phyloP scores from a whole-genome alignment of 1,140 invertebrate genomes.

The Solenopsis fugax region DNA sequence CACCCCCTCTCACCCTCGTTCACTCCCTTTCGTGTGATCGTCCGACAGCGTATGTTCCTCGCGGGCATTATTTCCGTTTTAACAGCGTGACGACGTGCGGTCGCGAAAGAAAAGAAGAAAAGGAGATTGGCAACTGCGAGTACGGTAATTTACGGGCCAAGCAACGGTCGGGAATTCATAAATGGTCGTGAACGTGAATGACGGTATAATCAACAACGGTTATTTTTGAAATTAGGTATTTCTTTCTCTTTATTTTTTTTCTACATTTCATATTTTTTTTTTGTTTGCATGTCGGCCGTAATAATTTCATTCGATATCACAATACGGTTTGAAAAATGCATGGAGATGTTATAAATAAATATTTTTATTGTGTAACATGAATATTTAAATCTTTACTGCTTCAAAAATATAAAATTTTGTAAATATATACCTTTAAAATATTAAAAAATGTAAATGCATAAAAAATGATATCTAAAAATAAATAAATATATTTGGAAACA shows the following conservation, averaged over 20 bases:
- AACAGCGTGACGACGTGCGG: constrained; percentile 42
- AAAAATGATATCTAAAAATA: constrained; percentile 17
- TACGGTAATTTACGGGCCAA: constrained; percentile 46
- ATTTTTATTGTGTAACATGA: constrained; percentile 25
- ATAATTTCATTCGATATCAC: constrained; percentile 6
- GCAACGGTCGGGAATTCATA: constrained; percentile 43
- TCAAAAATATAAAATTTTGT: constrained; percentile 32
- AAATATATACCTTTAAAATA: constrained; percentile 24
- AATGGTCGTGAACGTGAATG: constrained; percentile 39
- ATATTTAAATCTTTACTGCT: constrained; percentile 23
- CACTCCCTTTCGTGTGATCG: constrained; percentile 41
- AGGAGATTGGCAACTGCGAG: constrained; percentile 22
- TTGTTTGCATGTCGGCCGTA: background rate
- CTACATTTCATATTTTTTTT: background rate
- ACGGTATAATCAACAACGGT: constrained; percentile 41
- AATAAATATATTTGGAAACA: constrained; percentile 1
- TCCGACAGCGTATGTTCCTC: constrained; percentile 49
- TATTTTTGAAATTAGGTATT: constrained; percentile 5
- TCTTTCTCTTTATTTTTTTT: background rate
- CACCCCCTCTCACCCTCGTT: constrained; percentile 26
- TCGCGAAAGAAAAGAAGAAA: constrained; percentile 12
- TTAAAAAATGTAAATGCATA: background rate
- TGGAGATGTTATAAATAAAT: constrained; percentile 23
- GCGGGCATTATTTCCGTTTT: constrained; percentile 64
- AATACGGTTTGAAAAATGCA: background rate